phyloP scores from a whole-genome alignment of 2,888 invertebrate genomes.

The Andrena haemorrhoa region DNA sequence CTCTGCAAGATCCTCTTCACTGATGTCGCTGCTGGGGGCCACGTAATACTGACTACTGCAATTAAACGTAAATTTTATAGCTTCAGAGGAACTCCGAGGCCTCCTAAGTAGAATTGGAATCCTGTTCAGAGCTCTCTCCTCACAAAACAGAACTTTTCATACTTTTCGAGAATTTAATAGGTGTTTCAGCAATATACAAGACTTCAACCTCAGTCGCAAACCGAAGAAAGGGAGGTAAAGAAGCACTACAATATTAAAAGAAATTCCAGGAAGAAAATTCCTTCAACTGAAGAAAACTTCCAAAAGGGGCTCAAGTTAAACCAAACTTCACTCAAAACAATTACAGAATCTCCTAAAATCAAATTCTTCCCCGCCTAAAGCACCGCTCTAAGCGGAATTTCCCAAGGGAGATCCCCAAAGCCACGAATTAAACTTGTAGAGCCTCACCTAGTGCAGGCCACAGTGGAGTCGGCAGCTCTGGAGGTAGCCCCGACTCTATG shows the following conservation, averaged over 20 bases:
- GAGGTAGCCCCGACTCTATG: slow-evolving; percentile 78
- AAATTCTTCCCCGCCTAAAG: background rate
- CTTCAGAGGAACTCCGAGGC: background rate
- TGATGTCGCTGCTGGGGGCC: slow-evolving; percentile 84
- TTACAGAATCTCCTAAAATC: background rate
- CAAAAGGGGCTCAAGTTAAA: too few relatives aligned
- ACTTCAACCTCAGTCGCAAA: too few relatives aligned
- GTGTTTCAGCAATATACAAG: too few relatives aligned
- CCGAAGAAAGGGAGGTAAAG: too few relatives aligned
- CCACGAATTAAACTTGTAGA: background rate
- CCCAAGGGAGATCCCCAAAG: background rate
- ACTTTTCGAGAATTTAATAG: too few relatives aligned
- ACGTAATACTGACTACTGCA: slow-evolving; percentile 81
- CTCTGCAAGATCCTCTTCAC: slow-evolving; percentile 89
- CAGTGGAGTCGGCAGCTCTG: slow-evolving; percentile 81
- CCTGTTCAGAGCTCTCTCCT: too few relatives aligned
- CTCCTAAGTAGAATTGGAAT: background rate
- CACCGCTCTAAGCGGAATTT: too few relatives aligned
- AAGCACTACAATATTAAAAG: too few relatives aligned
- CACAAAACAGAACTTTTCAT: background rate
- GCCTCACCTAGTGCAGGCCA: slow-evolving; percentile 74
- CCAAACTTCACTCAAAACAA: too few relatives aligned
- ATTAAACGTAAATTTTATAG: slow-evolving; percentile 23
- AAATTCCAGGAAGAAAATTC: too few relatives aligned
- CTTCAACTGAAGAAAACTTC: too few relatives aligned